phyloP scores from a whole-genome alignment of 2,888 invertebrate species.

The Nesidiocoris tenuis region DNA sequence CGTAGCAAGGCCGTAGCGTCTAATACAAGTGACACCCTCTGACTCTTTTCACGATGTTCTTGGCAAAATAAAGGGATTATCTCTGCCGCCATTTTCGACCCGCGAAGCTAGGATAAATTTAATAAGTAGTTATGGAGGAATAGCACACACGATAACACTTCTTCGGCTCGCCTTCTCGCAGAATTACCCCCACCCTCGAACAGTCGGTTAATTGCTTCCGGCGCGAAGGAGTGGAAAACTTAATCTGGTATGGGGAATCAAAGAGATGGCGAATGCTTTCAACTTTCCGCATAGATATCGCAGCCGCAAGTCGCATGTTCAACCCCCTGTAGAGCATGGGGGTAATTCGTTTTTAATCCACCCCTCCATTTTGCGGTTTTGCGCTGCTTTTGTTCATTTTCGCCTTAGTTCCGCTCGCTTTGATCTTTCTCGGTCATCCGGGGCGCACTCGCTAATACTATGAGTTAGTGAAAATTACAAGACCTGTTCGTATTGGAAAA shows the following conservation, averaged over 20 bases:
- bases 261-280: slow-evolving; percentile 7
- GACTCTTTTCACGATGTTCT: neutral
- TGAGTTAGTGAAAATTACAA: too few species aligned
- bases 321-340: neutral
- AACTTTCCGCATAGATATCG: slow-evolving; percentile 9
- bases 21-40: neutral
- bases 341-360: neutral
- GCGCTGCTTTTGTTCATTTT: neutral
- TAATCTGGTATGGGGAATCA: slow-evolving; percentile 32
- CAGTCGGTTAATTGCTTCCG: slow-evolving; percentile 21
- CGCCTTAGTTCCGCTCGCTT: neutral
- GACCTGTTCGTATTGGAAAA: too few species aligned
- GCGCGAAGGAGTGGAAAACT: slow-evolving; percentile 25
- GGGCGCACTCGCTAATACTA: too few species aligned
- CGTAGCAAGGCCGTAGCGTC: neutral
- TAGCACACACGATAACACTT: neutral
- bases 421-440: neutral
- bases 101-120: neutral
- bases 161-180: neutral
- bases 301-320: neutral
- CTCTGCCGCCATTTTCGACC: neutral
- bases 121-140: neutral
- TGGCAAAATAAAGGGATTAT: neutral
- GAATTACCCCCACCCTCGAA: neutral
- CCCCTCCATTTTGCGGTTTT: neutral